Conservation (phyloP, 2,113 vertebrate species). For the Elanoides forficatus region DNA sequence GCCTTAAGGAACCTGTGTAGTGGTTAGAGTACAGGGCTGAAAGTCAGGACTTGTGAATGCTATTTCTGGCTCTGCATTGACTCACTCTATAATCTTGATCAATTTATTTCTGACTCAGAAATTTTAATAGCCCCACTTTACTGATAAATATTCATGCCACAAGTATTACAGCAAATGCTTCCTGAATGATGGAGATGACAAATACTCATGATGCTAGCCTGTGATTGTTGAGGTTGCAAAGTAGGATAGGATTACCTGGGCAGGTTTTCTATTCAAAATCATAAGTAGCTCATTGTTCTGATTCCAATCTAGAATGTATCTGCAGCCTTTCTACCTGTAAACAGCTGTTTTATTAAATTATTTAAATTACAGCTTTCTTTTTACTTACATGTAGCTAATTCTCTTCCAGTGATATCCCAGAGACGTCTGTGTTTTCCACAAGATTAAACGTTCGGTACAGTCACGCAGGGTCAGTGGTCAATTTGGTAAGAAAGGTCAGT, state of each 20-base stretch:
- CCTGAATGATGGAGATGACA: constrained; percentile 16
- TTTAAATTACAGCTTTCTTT: not conserved
- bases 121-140: constrained; percentile 27
- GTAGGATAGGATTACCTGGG: not conserved
- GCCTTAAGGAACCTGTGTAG: not conserved
- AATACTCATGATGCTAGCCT: not conserved
- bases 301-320: not conserved
- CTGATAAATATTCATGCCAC: constrained; percentile 58
- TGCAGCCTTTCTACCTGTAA: not conserved
- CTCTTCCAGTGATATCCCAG: not conserved
- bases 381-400: not conserved
- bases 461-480: not conserved
- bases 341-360: not conserved
- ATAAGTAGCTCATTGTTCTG: not conserved
- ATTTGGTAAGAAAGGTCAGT: not conserved
- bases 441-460: too few relatives aligned
- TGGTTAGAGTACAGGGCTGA: not conserved
- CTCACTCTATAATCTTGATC: constrained; percentile 52
- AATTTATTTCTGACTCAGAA: constrained; percentile 63
- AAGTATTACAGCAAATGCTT: not conserved
- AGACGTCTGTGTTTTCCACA: not conserved
- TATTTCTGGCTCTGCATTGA: constrained; percentile 50
- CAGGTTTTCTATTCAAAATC: not conserved
- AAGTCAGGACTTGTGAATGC: constrained; percentile 49
- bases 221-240: not conserved